Conservation (phyloP, 2,113 vertebrate species). For the Clarias macrocephalus region DNA sequence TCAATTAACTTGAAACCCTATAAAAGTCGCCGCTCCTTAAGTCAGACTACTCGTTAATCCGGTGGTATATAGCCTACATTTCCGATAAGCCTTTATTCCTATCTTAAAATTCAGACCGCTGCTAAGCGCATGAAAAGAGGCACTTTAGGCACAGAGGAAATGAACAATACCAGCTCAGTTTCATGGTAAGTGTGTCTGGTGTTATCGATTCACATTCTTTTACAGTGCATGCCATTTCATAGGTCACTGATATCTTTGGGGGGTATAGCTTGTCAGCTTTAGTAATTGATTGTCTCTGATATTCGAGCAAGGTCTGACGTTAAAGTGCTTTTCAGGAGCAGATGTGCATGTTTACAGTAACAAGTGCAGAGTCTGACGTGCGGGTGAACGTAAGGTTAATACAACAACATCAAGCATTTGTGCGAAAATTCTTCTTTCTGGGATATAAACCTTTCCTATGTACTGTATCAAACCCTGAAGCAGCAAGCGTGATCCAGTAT, state of each 20-base stretch:
- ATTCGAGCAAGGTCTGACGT: conserved; percentile 70
- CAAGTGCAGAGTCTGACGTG: conserved; percentile 13
- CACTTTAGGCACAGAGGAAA: conserved; percentile 62
- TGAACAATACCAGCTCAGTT: conserved; percentile 76
- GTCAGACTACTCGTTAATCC: not conserved
- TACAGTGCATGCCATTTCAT: conserved; percentile 84
- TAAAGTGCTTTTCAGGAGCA: conserved; percentile 68
- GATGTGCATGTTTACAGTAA: conserved; percentile 60
- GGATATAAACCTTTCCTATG: not conserved
- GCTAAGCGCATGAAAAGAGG: conserved; percentile 36
- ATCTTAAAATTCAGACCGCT: conserved; percentile 27
- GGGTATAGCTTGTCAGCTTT: conserved; percentile 84
- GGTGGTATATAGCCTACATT: conserved; percentile 13
- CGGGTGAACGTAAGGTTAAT: not conserved
- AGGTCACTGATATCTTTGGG: conserved; percentile 89
- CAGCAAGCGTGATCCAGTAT: not conserved
- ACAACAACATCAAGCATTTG: not conserved
- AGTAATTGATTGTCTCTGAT: conserved; percentile 86
- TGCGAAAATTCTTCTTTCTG: not conserved
- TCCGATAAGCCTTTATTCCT: not conserved
- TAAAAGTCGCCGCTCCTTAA: not conserved
- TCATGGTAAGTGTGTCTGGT: conserved; percentile 82
- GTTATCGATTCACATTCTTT: conserved; percentile 75
- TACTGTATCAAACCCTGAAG: too few relatives aligned
- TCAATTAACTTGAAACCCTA: not conserved